These are phyloP conservation scores for Pyxicephalus adspersus DNA, from an alignment of 2,113 vertebrate genomes.

Conservation along the genomic window DNA sequence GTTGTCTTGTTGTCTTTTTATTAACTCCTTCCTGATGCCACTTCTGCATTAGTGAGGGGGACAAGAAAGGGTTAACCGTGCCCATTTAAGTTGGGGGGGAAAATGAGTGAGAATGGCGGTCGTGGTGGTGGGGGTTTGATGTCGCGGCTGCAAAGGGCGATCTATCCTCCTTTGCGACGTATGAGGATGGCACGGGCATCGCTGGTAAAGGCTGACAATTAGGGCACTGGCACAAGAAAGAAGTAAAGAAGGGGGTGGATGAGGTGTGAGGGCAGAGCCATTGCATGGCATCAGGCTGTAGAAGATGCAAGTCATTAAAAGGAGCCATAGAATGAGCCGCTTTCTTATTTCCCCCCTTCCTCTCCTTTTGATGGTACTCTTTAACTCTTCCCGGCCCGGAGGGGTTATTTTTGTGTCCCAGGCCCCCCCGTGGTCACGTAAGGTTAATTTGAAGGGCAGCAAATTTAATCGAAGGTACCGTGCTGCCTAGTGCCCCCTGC, in stretches of 20 bases:
- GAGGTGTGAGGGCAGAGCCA: constrained; percentile 13
- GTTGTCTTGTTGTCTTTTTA: constrained; percentile 11
- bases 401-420: not conserved
- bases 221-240: constrained; percentile 28
- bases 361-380: not conserved
- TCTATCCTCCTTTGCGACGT: not conserved
- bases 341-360: not conserved
- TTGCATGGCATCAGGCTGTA: constrained; percentile 8
- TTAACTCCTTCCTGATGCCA: not conserved
- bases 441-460: constrained; percentile 35
- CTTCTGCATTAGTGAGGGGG: not conserved
- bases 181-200: constrained; percentile 24
- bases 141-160: constrained; percentile 3
- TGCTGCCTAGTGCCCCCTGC: constrained; percentile 3
- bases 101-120: not conserved
- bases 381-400: not conserved
- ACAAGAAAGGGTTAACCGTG: not conserved
- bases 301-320: not conserved
- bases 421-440: not conserved
- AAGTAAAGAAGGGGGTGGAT: too few species aligned
- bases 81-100: not conserved
- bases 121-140: constrained; percentile 8
- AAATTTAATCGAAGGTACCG: not conserved
- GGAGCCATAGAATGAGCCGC: not conserved
- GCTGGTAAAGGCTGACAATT: not conserved